Evolutionary conservation across 2,888 invertebrate genomes (phyloP).

Genomic region (Allacma fusca): DNA sequence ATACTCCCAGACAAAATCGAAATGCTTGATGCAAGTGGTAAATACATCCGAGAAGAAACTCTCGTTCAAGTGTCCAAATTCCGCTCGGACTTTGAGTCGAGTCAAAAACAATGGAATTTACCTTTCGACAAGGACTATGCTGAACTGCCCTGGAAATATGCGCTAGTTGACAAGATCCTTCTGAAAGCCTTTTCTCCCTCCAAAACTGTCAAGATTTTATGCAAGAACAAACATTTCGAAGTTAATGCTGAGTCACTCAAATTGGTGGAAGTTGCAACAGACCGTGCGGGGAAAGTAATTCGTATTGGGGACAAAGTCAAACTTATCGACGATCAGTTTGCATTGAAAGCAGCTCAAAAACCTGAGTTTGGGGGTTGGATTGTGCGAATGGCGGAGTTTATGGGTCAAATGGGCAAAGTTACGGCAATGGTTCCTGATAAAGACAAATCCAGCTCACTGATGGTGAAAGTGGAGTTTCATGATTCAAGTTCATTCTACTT

Average conservation of each 20-base stretch:
- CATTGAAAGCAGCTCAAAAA: background rate
- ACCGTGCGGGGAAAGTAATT: background rate
- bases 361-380: constrained; percentile 12
- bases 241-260: constrained; percentile 1
- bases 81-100: constrained; percentile 7
- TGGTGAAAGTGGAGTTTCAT: constrained; percentile 23
- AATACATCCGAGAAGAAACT: background rate
- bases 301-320: constrained; percentile 1
- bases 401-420: constrained; percentile 18
- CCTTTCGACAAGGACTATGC: constrained; percentile 6
- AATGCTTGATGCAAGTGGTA: constrained; percentile 5
- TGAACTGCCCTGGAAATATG: constrained; percentile 11
- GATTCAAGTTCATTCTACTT: constrained; percentile 1
- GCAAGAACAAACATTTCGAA: background rate
- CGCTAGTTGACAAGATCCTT: constrained; percentile 13
- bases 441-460: background rate
- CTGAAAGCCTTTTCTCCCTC: constrained; percentile 22
- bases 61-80: constrained; percentile 23
- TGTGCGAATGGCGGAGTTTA: background rate
- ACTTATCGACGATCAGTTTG: background rate
- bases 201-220: background rate
- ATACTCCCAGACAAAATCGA: constrained; percentile 34
- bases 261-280: background rate
- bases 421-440: background rate
- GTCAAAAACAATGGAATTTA: constrained; percentile 19